A percentile compares a stretch with the other conserved stretches of the same genome.
phyloP scores from a whole-genome alignment of 2,113 vertebrate species.

The Bubo blakistoni region DNA sequence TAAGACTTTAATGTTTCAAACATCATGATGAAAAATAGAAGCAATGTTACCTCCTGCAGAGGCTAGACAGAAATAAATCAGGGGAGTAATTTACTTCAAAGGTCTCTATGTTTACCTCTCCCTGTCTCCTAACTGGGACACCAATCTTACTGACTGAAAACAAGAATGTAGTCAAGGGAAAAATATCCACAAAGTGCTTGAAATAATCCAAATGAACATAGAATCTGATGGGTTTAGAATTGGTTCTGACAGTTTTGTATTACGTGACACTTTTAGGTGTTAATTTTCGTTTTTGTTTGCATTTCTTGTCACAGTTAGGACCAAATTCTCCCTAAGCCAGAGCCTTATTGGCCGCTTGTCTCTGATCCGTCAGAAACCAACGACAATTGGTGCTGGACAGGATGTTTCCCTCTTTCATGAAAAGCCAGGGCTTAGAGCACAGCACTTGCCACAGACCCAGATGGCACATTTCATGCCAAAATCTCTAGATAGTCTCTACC shows the following conservation, averaged over 20 bases:
- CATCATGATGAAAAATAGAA: conserved; percentile 58
- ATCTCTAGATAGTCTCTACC: background rate
- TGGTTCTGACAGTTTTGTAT: background rate
- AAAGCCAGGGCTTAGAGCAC: background rate
- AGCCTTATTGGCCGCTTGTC: background rate
- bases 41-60: conserved; percentile 34
- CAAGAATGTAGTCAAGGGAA: background rate
- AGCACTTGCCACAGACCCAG: background rate
- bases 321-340: background rate
- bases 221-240: conserved; percentile 3
- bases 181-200: background rate
- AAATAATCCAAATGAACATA: background rate
- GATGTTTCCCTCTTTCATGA: background rate
- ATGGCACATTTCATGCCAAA: background rate
- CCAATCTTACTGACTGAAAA: conserved; percentile 20
- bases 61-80: conserved; percentile 61
- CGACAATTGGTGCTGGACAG: background rate
- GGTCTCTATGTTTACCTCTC: conserved; percentile 45
- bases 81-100: conserved; percentile 60
- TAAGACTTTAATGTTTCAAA: conserved; percentile 51
- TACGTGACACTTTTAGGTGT: background rate
- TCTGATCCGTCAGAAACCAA: background rate
- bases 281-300: conserved; percentile 21
- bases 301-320: background rate
- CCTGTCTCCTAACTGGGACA: conserved; percentile 29